Evolutionary conservation across 2,888 invertebrate species (phyloP).

Genomic region (Cantharis rustica): DNA sequence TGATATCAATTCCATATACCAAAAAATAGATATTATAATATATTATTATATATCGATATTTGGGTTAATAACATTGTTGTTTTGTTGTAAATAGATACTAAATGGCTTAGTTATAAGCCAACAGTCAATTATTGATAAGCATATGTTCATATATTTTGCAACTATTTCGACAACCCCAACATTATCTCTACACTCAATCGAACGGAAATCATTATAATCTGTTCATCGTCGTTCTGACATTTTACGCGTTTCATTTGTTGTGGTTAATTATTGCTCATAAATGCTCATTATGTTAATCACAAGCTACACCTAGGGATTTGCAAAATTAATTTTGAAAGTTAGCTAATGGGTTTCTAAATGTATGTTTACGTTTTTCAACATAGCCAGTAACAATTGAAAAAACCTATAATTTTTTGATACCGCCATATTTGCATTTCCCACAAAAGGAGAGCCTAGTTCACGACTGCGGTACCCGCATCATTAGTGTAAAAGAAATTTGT

Average conservation of each 20-base stretch:
- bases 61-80: not conserved
- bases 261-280: constrained; percentile 11
- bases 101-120: constrained; percentile 8
- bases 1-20: no score
- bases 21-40: no score
- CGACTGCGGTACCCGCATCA: not conserved
- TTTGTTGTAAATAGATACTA: not conserved
- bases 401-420: not conserved
- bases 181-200: constrained; percentile 18
- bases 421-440: not conserved
- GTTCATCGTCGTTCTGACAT: constrained; percentile 10
- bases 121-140: constrained; percentile 36
- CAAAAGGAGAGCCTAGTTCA: not conserved
- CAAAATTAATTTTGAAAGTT: not conserved
- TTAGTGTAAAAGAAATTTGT: not conserved
- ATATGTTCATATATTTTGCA: constrained; percentile 32
- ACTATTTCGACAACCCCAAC: constrained; percentile 17
- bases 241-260: constrained; percentile 19
- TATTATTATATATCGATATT: not conserved
- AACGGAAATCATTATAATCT: constrained; percentile 24
- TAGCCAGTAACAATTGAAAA: no score
- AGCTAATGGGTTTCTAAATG: not conserved
- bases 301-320: not conserved
- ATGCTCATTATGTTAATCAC: constrained; percentile 15
- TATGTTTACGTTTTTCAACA: not conserved